Evolutionary conservation across 1,140 invertebrate species (phyloP), one percentile per base, ranked within the genome.

Genomic region (Panagrolaimus sp.): DNA sequence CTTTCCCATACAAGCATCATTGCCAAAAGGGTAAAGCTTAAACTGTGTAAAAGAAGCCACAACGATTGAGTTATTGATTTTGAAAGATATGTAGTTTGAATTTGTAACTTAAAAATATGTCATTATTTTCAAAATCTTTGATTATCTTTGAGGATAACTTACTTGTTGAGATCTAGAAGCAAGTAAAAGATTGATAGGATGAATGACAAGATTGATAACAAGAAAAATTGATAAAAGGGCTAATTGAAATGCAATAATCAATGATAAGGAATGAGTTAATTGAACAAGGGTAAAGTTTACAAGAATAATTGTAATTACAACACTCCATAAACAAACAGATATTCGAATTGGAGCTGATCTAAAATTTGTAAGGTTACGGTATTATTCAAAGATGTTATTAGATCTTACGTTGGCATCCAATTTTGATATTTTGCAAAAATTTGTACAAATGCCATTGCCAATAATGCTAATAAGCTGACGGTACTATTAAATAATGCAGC

Each of bases 211-310:
- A 48, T 69, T 69, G n/a, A 69, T 55, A 15, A 69, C 32, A n/a
- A 69, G 2, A 26, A 69, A 69, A 8, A 69, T 69, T 26, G 68
- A 69, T 28, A 69, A n/a, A 6, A 69, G 44, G 0, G 68, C 68
- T 28, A 69, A 47, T 65, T 69, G 68, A 44, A 69, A 69, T n/a
- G 68, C 68, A 21, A 69, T 26, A 65, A 69, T 65, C n/a, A 69
- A 43, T 10, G 55, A 46, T 24, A 69, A 67, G 38, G 68, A 69
- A 17, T 43, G 62, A 24, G 68, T 69, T 10, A 69, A 38, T 15
- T 67, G 68, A 12, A 69, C 43, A 21, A 69, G 68, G 9, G 46
- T 38, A 43, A 69, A 69, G 62, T 65, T 65, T 1, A 63, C 52
- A 21, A 69, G 32, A 17, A 69, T 28, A 4, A 69, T 52, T 7